Percentiles rank a stretch among this genome's conserved stretches.
These are phyloP conservation scores for Drosophila nr. perissopoda DNA, from an alignment of 2,888 invertebrate genomes.

Conservation along the genomic window DNA sequence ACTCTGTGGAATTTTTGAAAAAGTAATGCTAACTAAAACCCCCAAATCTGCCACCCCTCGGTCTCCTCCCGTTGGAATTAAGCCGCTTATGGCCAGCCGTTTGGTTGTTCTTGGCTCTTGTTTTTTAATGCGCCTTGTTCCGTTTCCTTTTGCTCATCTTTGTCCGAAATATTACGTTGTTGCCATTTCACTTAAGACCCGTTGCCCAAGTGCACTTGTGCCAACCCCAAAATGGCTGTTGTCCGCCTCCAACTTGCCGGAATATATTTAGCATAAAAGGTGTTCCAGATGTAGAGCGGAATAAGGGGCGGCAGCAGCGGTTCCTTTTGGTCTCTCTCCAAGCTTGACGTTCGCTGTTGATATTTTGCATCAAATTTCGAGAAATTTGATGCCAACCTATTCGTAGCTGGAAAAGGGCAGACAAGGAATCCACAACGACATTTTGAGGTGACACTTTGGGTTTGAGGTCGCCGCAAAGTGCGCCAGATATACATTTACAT, in stretches of 20 bases:
- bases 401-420: slow-evolving; percentile 5
- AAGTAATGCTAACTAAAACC: slow-evolving; percentile 15
- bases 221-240: slow-evolving; percentile 75
- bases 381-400: slow-evolving; percentile 21
- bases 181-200: slow-evolving; percentile 76
- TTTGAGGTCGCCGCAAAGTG: slow-evolving; percentile 74
- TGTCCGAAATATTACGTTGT: slow-evolving; percentile 61
- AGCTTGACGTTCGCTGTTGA: slow-evolving; percentile 59
- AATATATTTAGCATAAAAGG: slow-evolving; percentile 79
- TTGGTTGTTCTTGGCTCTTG: slow-evolving; percentile 39
- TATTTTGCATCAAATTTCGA: slow-evolving; percentile 70
- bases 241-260: slow-evolving; percentile 7
- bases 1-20: slow-evolving; percentile 34
- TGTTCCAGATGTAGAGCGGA: slow-evolving; percentile 5
- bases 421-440: slow-evolving; percentile 41
- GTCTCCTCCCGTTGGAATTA: slow-evolving; percentile 40
- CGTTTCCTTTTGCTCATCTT: slow-evolving; percentile 41
- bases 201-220: slow-evolving; percentile 81
- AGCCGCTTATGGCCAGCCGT: slow-evolving; percentile 71
- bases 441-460: slow-evolving; percentile 59
- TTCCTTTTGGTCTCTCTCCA: slow-evolving; percentile 20
- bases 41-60: neutral
- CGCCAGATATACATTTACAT: slow-evolving; percentile 78
- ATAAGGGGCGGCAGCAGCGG: slow-evolving; percentile 33
- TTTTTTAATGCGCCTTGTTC: slow-evolving; percentile 57